Conservation (phyloP, 1,140 invertebrate genomes). For the Lepidotrigona ventralis region DNA sequence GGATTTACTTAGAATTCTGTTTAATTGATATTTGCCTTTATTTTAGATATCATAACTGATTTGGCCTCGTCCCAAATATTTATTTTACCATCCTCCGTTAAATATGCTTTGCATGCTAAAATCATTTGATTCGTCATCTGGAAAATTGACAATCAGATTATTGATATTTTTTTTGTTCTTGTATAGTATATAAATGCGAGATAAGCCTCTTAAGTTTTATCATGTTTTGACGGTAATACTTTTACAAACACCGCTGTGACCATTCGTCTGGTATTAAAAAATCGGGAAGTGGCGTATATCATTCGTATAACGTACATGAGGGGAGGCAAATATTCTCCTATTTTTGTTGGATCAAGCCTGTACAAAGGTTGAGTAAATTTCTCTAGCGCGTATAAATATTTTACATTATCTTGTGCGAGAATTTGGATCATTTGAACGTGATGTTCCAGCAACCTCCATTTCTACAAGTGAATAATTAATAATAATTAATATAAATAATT, state of each 20-base stretch:
- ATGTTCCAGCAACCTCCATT: constrained; percentile 88
- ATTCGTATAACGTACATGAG: constrained; percentile 89
- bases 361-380: constrained; percentile 93
- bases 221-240: constrained; percentile 71
- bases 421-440: constrained; percentile 88
- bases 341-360: constrained; percentile 85
- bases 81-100: constrained; percentile 84
- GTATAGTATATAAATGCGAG: not conserved
- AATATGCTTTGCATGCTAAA: constrained; percentile 84
- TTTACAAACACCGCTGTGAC: constrained; percentile 85
- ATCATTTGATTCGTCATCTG: constrained; percentile 89
- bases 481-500: too few species aligned
- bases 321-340: constrained; percentile 85
- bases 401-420: constrained; percentile 93
- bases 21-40: constrained; percentile 82
- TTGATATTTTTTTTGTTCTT: not conserved
- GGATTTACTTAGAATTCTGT: constrained; percentile 17
- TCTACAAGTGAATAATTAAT: too few species aligned
- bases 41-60: constrained; percentile 84
- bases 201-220: not conserved
- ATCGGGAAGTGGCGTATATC: constrained; percentile 92
- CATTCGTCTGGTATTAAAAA: constrained; percentile 86
- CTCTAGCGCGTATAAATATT: constrained; percentile 92
- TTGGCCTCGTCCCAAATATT: constrained; percentile 87
- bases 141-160: constrained; percentile 35